Conservation (phyloP, 1,140 invertebrate genomes). For the Aleiodes sp. region DNA sequence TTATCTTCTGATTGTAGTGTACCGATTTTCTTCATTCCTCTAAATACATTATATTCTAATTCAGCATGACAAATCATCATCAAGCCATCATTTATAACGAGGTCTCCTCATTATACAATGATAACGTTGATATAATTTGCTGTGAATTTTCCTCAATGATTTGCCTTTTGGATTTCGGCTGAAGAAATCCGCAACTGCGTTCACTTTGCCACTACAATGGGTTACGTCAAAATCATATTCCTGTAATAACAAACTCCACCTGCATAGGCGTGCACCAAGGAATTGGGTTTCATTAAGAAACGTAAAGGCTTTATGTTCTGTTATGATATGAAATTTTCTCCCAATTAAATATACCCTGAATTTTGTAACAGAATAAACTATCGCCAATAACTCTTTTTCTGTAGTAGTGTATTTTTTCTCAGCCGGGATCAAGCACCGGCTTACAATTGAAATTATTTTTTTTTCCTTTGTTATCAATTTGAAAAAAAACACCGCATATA, state of each 20-base stretch:
- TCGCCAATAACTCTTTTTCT: too few relatives aligned
- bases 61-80: too few relatives aligned
- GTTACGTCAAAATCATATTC: slow-evolving; percentile 22
- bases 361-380: too few relatives aligned
- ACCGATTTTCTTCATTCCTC: too few relatives aligned
- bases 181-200: slow-evolving; percentile 28
- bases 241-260: slow-evolving; percentile 12
- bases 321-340: too few relatives aligned
- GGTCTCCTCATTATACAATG: too few relatives aligned
- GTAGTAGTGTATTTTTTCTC: too few relatives aligned
- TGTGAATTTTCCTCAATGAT: too few relatives aligned
- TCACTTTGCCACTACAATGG: slow-evolving; percentile 28
- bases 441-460: neutral
- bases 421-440: neutral
- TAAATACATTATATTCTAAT: too few relatives aligned
- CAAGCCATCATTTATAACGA: too few relatives aligned
- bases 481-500: neutral
- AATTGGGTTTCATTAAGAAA: slow-evolving; percentile 20
- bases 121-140: too few relatives aligned
- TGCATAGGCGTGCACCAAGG: neutral
- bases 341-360: too few relatives aligned
- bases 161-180: slow-evolving; percentile 20
- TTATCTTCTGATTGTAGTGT: neutral
- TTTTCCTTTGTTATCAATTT: neutral
- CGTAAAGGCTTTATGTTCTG: slow-evolving; percentile 11